phyloP scores from a whole-genome alignment of 2,888 invertebrate genomes.

The Lamellibrachia satsuma region DNA sequence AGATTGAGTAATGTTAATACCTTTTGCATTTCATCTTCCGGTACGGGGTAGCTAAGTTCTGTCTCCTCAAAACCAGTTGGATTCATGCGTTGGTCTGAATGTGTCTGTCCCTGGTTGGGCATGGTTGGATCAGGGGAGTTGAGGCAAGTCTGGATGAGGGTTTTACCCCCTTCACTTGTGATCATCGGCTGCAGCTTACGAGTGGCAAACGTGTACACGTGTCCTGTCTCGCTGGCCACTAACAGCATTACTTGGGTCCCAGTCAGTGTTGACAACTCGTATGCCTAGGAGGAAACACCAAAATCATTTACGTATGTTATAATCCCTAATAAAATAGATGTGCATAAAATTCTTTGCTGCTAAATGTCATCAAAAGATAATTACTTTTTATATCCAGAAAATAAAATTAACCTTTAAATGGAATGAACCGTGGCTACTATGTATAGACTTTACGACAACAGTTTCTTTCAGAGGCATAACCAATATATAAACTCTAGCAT shows the following conservation, averaged over 20 bases:
- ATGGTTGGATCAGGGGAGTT: slow-evolving; percentile 63
- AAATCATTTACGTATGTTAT: too few relatives aligned
- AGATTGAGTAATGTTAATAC: not conserved
- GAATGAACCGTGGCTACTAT: too few relatives aligned
- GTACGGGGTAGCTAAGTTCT: slow-evolving; percentile 84
- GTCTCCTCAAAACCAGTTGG: slow-evolving; percentile 99
- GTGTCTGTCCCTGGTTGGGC: slow-evolving; percentile 40
- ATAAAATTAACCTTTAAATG: too few relatives aligned
- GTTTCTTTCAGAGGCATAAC: too few relatives aligned
- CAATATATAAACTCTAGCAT: too few relatives aligned
- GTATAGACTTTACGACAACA: too few relatives aligned
- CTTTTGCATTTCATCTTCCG: slow-evolving; percentile 68
- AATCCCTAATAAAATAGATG: too few relatives aligned
- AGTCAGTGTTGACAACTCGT: slow-evolving; percentile 97
- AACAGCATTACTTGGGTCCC: slow-evolving; percentile 99
- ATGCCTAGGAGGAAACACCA: slow-evolving; percentile 79
- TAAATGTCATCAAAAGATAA: too few relatives aligned
- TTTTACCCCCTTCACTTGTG: slow-evolving; percentile 90
- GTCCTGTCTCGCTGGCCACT: slow-evolving; percentile 98
- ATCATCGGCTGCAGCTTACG: slow-evolving; percentile 97
- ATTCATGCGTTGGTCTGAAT: slow-evolving; percentile 90
- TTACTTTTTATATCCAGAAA: too few relatives aligned
- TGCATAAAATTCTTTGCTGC: too few relatives aligned
- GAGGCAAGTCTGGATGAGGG: slow-evolving; percentile 97
- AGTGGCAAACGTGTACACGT: slow-evolving; percentile 99